A percentile compares a stretch with the other conserved stretches of the same genome.
Evolutionary conservation across 2,888 invertebrate genomes (phyloP).

Genomic region (Nemurella pictetii): DNA sequence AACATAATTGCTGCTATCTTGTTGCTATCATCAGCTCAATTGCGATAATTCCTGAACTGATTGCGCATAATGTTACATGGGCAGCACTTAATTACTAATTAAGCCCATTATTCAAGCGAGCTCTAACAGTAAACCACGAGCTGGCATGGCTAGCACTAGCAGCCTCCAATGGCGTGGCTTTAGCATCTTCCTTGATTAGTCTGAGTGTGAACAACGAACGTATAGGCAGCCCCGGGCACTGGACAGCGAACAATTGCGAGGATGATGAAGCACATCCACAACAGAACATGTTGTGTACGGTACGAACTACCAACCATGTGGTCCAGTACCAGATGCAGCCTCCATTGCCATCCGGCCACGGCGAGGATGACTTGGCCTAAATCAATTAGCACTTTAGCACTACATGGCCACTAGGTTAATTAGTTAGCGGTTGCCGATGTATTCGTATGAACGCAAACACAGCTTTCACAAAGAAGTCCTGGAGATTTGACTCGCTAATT

Average conservation of each 20-base stretch:
- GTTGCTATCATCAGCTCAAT: background rate
- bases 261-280: background rate
- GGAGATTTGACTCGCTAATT: too few relatives aligned
- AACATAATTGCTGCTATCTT: background rate
- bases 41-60: background rate
- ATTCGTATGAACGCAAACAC: too few relatives aligned
- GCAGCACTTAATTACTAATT: background rate
- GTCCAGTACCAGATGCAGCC: background rate
- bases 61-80: background rate
- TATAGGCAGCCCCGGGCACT: too few relatives aligned
- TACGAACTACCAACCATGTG: background rate
- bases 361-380: background rate
- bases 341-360: background rate
- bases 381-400: background rate
- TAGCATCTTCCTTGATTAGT: background rate
- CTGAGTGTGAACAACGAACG: background rate
- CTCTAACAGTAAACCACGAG: background rate
- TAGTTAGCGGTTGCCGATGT: background rate
- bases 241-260: background rate
- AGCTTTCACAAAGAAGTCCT: too few relatives aligned
- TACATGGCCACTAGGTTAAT: background rate
- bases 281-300: background rate
- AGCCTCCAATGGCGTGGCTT: too few relatives aligned
- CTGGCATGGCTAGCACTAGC: background rate
- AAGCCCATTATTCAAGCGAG: background rate